Base-by-base conservation (phyloP, 2,113 vertebrate species). In the Syngnathus floridae region DNA sequence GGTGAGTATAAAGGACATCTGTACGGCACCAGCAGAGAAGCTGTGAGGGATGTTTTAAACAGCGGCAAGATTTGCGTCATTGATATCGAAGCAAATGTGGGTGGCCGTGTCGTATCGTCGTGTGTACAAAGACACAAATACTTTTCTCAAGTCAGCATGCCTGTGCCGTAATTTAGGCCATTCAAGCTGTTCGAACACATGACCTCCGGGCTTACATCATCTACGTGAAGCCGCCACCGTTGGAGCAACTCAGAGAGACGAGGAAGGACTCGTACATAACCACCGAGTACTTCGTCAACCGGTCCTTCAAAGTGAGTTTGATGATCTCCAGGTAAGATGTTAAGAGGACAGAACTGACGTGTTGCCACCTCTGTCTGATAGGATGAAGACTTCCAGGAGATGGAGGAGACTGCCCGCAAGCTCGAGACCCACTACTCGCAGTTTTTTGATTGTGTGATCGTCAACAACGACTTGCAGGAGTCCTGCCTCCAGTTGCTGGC, bases 361-460 rank as follows among this genome's bases (percentile, higher is more conserved):
- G 14, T 16, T 61, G 59, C 16, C 5, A 7, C 40, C 41, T 46
- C 66, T n/a, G n/a, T n/a, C n/a, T n/a, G 4, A 0, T 84, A 99
- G 97, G 95, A 95, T 48, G 95, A 97, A 86, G 96, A 99, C 61
- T 91, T 95, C 73, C 90, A 93, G 84, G 94, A 98, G 71, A 95
- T 96, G 76, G 93, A 95, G 65, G 93, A 97, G 11, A 86, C 89
- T 0, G 93, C 92, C 10, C 90, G 86, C 22, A 95, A 92, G 86
- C 93, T 97, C 62, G 95, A 96, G 85, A 85, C 82, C 59, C 93
- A 94, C 65, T 95, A 92, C 88, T 88, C 89, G 37, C 95, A 98
- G 73, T 94, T 93, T 79, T 97, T 98, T 68, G 95, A 99, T 78
- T 89, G 92, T 0, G 88, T 95, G 77, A 92, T 99, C 51, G 85